Evolutionary conservation across 2,797 vertebrate genomes (phyloP).

Genomic region (Schizopygopsis pylzovi): DNA sequence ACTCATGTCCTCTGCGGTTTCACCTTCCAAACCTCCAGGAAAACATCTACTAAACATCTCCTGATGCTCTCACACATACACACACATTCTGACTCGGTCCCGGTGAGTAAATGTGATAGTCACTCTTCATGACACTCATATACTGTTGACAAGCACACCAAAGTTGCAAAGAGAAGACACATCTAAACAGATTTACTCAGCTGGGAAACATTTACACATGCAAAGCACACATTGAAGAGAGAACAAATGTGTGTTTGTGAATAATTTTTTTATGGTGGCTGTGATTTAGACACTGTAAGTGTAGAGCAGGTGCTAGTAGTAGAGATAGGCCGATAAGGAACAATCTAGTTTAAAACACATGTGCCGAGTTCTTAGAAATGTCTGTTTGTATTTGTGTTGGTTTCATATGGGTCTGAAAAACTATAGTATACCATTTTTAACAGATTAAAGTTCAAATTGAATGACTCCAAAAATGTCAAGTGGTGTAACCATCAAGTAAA

Average conservation of each 20-base stretch:
- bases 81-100: neutral
- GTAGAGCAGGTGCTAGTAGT: slow-evolving; percentile 27
- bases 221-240: slow-evolving; percentile 9
- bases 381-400: neutral
- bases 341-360: neutral
- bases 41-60: slow-evolving; percentile 52
- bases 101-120: neutral
- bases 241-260: neutral
- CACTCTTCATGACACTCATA: neutral
- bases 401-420: neutral
- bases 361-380: neutral
- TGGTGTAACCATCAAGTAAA: neutral
- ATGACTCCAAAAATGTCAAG: neutral
- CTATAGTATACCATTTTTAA: neutral
- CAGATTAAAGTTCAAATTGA: neutral
- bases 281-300: neutral
- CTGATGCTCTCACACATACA: slow-evolving; percentile 19
- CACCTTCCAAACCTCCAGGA: slow-evolving; percentile 53
- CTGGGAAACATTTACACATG: slow-evolving; percentile 5
- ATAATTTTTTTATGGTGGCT: neutral
- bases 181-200: slow-evolving; percentile 3
- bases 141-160: neutral
- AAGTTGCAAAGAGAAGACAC: slow-evolving; percentile 4
- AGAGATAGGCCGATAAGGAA: slow-evolving; percentile 7
- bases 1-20: slow-evolving; percentile 65